phyloP scores from a whole-genome alignment of 1,140 invertebrate species.

The Megathymus violae region DNA sequence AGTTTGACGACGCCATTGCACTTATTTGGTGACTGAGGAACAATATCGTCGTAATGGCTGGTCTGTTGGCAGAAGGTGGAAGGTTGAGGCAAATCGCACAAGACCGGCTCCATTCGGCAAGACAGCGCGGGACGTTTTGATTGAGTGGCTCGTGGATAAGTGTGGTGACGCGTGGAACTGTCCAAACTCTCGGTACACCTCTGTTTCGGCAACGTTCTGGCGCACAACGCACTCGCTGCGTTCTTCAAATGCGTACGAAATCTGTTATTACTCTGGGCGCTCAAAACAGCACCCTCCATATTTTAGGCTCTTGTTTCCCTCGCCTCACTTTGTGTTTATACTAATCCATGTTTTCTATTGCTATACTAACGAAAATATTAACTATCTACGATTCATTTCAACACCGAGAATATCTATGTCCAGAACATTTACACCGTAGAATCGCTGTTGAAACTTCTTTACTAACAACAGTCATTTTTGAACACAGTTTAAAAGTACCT shows the following conservation, averaged over 20 bases:
- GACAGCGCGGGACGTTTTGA: constrained; percentile 63
- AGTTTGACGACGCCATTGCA: constrained; percentile 59
- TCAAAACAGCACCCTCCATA: constrained; percentile 82
- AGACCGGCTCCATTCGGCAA: constrained; percentile 64
- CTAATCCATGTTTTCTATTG: constrained; percentile 62
- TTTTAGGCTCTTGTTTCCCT: constrained; percentile 40
- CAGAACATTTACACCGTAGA: not conserved
- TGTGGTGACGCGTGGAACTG: constrained; percentile 66
- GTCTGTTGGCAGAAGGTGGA: constrained; percentile 43
- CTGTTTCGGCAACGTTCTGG: constrained; percentile 71
- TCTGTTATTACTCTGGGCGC: constrained; percentile 69
- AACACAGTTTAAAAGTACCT: constrained; percentile 3
- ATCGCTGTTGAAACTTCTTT: constrained; percentile 11
- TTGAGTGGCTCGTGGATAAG: constrained; percentile 75
- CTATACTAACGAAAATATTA: constrained; percentile 44
- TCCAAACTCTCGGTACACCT: constrained; percentile 57
- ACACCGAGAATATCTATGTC: not conserved
- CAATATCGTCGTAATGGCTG: constrained; percentile 48
- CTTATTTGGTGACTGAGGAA: constrained; percentile 43
- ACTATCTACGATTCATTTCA: constrained; percentile 30
- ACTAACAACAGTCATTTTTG: constrained; percentile 15
- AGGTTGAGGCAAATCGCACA: constrained; percentile 51
- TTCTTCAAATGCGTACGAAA: constrained; percentile 78
- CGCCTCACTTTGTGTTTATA: constrained; percentile 65
- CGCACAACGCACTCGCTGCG: constrained; percentile 76